Evolutionary conservation across 2,888 invertebrate genomes (phyloP).

Genomic region (Bhutanitis thaidina): DNA sequence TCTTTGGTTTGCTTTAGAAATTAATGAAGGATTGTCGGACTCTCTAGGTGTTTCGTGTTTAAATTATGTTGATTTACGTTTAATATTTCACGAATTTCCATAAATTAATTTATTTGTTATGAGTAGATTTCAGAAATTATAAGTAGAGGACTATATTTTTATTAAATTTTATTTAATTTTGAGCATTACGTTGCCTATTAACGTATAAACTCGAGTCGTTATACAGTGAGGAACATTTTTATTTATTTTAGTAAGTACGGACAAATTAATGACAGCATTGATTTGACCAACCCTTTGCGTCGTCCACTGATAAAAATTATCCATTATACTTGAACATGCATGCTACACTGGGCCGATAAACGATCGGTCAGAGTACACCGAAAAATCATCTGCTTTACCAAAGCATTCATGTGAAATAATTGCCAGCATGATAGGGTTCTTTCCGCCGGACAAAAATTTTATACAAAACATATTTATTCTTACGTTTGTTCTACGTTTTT

Average conservation of each 20-base stretch:
- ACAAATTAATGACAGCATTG: constrained; percentile 1
- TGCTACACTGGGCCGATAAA: constrained; percentile 63
- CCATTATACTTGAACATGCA: constrained; percentile 57
- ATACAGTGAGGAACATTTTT: no score
- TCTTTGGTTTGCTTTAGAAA: constrained; percentile 63
- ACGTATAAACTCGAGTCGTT: no score
- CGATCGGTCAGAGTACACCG: constrained; percentile 54
- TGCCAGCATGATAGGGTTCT: constrained; percentile 47
- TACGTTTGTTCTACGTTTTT: constrained; percentile 58
- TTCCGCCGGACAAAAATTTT: constrained; percentile 29
- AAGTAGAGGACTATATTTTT: no score
- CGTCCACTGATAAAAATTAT: constrained; percentile 52
- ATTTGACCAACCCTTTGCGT: constrained; percentile 17
- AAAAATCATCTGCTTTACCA: constrained; percentile 56
- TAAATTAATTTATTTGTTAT: constrained; percentile 6
- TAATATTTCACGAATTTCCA: constrained; percentile 33
- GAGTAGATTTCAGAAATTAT: no score
- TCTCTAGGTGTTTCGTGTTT: constrained; percentile 45
- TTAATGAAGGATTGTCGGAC: constrained; percentile 71
- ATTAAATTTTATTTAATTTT: no score
- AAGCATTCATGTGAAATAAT: constrained; percentile 65
- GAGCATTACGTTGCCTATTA: no score
- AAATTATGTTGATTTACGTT: constrained; percentile 38
- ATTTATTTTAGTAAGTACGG: no score
- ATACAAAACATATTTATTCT: constrained; percentile 45